Evolutionary conservation across 2,797 vertebrate species (phyloP).

Genomic region (Alca torda): DNA sequence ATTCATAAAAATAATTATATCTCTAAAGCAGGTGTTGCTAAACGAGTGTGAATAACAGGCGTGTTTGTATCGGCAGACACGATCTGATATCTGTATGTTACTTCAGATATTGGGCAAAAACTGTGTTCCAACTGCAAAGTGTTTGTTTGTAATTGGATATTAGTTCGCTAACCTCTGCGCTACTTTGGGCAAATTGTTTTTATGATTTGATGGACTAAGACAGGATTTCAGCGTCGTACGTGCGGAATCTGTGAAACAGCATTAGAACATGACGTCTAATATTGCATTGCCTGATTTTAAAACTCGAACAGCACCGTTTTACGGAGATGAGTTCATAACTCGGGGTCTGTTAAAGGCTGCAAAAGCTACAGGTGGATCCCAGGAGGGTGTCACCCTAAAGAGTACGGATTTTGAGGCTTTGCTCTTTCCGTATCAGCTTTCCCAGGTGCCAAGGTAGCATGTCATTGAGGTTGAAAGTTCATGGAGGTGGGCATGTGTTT

Average conservation of each 20-base stretch:
- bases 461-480: background rate
- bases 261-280: background rate
- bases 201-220: background rate
- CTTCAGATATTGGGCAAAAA: background rate
- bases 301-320: background rate
- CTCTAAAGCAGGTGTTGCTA: background rate
- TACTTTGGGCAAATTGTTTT: background rate
- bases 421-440: background rate
- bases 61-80: slow-evolving; percentile 4
- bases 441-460: background rate
- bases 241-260: background rate
- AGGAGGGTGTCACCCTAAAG: background rate
- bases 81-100: background rate
- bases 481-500: background rate
- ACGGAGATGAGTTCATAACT: background rate
- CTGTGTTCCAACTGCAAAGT: background rate
- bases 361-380: background rate
- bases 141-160: background rate
- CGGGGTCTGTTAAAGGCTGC: background rate
- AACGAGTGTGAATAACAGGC: slow-evolving; percentile 5
- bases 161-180: background rate
- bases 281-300: background rate
- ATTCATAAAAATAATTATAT: slow-evolving; percentile 37
- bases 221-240: background rate
- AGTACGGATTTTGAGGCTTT: background rate